Percentiles rank a stretch among this genome's conserved stretches.
These are phyloP conservation scores for Oopsacas minuta DNA, from an alignment of 37 sponge, comb jelly and placozoan genomes.

Conservation along the genomic window DNA sequence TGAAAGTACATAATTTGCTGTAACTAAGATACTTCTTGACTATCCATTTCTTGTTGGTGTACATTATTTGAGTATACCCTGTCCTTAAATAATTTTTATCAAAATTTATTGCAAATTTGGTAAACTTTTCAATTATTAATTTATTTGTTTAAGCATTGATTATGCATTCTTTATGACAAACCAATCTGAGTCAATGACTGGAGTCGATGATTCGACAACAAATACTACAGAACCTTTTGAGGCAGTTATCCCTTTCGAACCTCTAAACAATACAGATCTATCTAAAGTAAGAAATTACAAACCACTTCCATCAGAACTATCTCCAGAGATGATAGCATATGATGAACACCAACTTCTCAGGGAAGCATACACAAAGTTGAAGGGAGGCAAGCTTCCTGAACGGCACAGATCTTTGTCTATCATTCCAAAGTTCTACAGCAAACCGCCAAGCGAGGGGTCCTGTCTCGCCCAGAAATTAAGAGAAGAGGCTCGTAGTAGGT, in stretches of 20 bases:
- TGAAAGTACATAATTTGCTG: background rate
- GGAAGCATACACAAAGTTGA: constrained; percentile 16
- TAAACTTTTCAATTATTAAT: too few relatives aligned
- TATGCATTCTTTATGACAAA: too few relatives aligned
- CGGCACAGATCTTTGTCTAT: background rate
- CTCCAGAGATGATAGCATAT: background rate
- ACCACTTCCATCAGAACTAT: background rate
- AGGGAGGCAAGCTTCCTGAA: background rate
- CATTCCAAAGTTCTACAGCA: constrained; percentile 69
- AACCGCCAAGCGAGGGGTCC: constrained; percentile 69
- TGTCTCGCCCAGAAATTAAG: constrained; percentile 72
- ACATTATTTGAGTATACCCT: background rate
- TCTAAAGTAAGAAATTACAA: background rate
- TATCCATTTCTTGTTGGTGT: background rate
- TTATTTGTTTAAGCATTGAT: too few relatives aligned
- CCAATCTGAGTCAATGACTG: background rate
- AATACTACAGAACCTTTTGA: background rate
- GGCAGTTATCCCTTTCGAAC: background rate
- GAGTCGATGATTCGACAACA: background rate
- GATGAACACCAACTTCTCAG: constrained; percentile 10
- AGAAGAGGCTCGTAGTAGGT: constrained; percentile 63
- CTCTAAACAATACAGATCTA: background rate
- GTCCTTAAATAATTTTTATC: background rate
- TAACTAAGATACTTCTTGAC: background rate
- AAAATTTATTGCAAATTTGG: too few relatives aligned